Percentiles rank a stretch among this genome's conserved stretches.
phyloP scores from a whole-genome alignment of 2,888 invertebrate species.

The Pyrrhosoma nymphula region DNA sequence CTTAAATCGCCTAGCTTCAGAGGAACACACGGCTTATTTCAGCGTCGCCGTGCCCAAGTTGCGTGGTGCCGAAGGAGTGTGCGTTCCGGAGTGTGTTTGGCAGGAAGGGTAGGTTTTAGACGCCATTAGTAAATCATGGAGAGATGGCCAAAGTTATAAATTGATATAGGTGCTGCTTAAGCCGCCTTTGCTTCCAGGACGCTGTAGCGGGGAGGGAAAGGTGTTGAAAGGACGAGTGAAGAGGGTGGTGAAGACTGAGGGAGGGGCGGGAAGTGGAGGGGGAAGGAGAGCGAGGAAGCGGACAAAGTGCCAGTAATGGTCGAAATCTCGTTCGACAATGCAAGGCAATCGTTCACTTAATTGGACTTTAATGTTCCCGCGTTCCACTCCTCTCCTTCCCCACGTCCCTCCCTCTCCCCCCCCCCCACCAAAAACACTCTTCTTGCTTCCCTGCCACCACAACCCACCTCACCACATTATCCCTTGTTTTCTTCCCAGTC shows the following conservation, averaged over 20 bases:
- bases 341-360: neutral
- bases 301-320: neutral
- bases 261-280: too few relatives aligned
- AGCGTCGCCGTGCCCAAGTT: too few relatives aligned
- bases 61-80: neutral
- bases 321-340: conserved; percentile 18
- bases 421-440: too few relatives aligned
- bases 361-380: neutral
- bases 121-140: neutral
- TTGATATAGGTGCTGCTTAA: neutral
- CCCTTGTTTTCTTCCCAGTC: neutral
- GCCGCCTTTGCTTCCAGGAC: neutral
- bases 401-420: too few relatives aligned
- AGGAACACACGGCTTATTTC: too few relatives aligned
- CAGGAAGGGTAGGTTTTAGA: neutral
- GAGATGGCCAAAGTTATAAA: neutral
- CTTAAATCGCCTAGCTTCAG: too few relatives aligned
- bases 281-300: neutral
- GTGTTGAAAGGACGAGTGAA: neutral
- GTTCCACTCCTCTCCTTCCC: too few relatives aligned
- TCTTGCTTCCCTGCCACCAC: too few relatives aligned
- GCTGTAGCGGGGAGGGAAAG: neutral
- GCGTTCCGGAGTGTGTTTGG: neutral
- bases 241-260: neutral
- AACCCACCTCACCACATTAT: neutral